Evolutionary conservation across 2,888 invertebrate species (phyloP).

Genomic region (Gortyna flavago): DNA sequence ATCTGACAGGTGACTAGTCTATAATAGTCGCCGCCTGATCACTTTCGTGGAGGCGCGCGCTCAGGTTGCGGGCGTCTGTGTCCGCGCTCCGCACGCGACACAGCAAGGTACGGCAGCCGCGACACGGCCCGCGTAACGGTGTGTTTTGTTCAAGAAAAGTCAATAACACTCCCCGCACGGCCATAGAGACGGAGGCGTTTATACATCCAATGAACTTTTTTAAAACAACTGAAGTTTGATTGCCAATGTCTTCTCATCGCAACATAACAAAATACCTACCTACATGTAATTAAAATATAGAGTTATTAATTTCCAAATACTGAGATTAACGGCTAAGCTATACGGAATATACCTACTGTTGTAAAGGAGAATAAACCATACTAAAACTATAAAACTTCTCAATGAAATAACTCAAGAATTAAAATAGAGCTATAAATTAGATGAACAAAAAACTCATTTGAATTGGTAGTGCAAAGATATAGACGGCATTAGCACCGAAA

Average conservation of each 20-base stretch:
- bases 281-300: neutral
- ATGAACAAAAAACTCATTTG: constrained; percentile 47
- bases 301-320: neutral
- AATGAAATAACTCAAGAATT: constrained; percentile 43
- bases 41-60: constrained; percentile 73
- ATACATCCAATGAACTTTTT: constrained; percentile 53
- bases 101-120: constrained; percentile 39
- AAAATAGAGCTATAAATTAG: constrained; percentile 48
- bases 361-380: constrained; percentile 9
- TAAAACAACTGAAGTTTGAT: constrained; percentile 60
- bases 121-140: constrained; percentile 72
- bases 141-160: constrained; percentile 78
- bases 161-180: constrained; percentile 54
- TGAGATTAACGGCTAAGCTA: neutral
- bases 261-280: constrained; percentile 20
- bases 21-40: constrained; percentile 63
- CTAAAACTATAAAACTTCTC: constrained; percentile 14
- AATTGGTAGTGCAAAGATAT: constrained; percentile 30
- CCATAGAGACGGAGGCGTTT: constrained; percentile 24
- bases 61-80: constrained; percentile 68
- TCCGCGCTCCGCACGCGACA: constrained; percentile 46
- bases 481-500: constrained; percentile 21
- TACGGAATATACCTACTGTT: neutral
- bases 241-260: constrained; percentile 47
- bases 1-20: constrained; percentile 72